These are phyloP conservation scores for Abscondita cerata DNA, from an alignment of 2,888 invertebrate species.

Conservation along the genomic window DNA sequence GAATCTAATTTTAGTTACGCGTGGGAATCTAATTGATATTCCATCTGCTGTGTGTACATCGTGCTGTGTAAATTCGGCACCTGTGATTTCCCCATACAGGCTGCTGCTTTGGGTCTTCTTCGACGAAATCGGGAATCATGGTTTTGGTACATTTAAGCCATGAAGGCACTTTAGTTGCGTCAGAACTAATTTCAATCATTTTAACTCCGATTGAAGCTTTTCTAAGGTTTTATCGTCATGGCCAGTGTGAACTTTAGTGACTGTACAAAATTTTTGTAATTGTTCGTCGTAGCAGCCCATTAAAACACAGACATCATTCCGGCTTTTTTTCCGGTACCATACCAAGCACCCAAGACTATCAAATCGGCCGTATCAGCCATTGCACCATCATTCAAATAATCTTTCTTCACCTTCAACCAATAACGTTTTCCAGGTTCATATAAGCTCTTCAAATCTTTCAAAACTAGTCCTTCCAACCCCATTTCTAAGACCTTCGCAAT, in stretches of 20 bases:
- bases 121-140: conserved; percentile 90
- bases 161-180: conserved; percentile 70
- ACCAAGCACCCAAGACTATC: conserved; percentile 94
- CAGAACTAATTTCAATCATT: conserved; percentile 84
- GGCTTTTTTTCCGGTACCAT: conserved; percentile 90
- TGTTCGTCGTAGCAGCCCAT: conserved; percentile 87
- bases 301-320: conserved; percentile 93
- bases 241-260: conserved; percentile 90
- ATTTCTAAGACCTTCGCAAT: conserved; percentile 83
- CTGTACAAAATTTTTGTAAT: conserved; percentile 80
- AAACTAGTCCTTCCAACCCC: conserved; percentile 90
- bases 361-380: conserved; percentile 97
- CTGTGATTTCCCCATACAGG: conserved; percentile 97
- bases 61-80: conserved; percentile 80
- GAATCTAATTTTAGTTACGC: conserved; percentile 80
- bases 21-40: conserved; percentile 92
- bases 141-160: conserved; percentile 86
- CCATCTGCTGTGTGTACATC: conserved; percentile 91
- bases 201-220: conserved; percentile 71
- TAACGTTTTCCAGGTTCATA: conserved; percentile 95
- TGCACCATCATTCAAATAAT: conserved; percentile 89
- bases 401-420: conserved; percentile 97
- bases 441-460: conserved; percentile 81
- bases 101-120: conserved; percentile 80
- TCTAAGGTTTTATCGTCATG: conserved; percentile 88